phyloP scores from a whole-genome alignment of 2,888 invertebrate species.

The Kuschelorhynchus macadamiae region DNA sequence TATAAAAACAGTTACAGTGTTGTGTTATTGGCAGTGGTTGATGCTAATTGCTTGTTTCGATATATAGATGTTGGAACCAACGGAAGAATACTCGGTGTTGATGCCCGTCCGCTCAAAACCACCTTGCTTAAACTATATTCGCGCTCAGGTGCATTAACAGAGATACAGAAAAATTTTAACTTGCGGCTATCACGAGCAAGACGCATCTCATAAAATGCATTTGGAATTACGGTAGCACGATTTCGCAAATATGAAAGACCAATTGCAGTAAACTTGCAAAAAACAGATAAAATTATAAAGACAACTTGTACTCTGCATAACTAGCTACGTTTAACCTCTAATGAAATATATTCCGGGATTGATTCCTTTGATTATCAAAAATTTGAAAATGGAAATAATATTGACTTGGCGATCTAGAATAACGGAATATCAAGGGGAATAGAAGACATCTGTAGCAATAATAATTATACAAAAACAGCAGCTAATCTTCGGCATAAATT shows the following conservation, averaged over 20 bases:
- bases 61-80: conserved; percentile 50
- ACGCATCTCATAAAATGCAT: neutral
- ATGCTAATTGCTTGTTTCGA: conserved; percentile 52
- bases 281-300: neutral
- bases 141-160: neutral
- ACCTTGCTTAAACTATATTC: conserved; percentile 4
- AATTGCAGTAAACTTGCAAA: neutral
- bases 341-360: neutral
- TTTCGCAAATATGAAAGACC: neutral
- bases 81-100: conserved; percentile 46
- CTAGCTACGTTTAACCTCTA: neutral
- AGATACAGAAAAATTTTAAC: neutral
- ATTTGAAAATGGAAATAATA: neutral
- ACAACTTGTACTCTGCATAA: neutral
- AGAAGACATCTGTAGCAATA: too few species aligned
- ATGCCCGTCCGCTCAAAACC: conserved; percentile 20
- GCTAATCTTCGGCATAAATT: too few species aligned
- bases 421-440: too few species aligned
- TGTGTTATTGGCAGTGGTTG: conserved; percentile 52
- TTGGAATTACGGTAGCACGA: neutral
- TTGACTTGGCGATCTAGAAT: neutral
- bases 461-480: too few species aligned
- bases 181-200: neutral
- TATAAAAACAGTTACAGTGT: conserved; percentile 57
- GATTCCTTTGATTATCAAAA: neutral